Evolutionary conservation across 2,113 vertebrate species (phyloP).

Genomic region (Strix aluco): DNA sequence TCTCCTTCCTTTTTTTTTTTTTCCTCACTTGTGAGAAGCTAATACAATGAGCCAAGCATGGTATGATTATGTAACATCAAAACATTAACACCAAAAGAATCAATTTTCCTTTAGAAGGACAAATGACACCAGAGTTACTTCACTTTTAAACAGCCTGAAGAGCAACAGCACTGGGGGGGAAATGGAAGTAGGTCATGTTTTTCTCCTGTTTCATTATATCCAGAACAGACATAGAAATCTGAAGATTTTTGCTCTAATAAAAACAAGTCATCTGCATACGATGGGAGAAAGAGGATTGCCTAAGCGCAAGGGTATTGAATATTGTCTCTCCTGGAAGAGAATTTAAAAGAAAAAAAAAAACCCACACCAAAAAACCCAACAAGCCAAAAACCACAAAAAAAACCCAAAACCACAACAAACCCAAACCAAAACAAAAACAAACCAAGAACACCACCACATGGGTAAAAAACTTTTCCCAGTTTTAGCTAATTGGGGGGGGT

Average conservation of each 20-base stretch:
- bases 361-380: not conserved
- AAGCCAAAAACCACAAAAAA: not conserved
- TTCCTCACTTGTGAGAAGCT: not conserved
- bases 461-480: not conserved
- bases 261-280: not conserved
- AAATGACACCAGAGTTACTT: not conserved
- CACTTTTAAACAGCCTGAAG: not conserved
- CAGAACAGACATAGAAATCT: not conserved
- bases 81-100: not conserved
- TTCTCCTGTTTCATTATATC: not conserved
- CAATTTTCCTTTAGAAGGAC: not conserved
- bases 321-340: not conserved
- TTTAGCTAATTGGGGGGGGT: accelerated
- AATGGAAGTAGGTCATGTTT: not conserved
- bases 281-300: not conserved
- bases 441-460: not conserved
- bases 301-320: not conserved
- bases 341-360: not conserved
- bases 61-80: not conserved
- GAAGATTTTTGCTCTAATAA: not conserved
- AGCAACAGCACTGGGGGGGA: not conserved
- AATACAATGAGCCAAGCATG: not conserved
- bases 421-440: not conserved
- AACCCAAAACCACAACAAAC: not conserved
- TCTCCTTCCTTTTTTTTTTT: not conserved